phyloP scores from a whole-genome alignment of 2,113 vertebrate genomes.

The Athene noctua region DNA sequence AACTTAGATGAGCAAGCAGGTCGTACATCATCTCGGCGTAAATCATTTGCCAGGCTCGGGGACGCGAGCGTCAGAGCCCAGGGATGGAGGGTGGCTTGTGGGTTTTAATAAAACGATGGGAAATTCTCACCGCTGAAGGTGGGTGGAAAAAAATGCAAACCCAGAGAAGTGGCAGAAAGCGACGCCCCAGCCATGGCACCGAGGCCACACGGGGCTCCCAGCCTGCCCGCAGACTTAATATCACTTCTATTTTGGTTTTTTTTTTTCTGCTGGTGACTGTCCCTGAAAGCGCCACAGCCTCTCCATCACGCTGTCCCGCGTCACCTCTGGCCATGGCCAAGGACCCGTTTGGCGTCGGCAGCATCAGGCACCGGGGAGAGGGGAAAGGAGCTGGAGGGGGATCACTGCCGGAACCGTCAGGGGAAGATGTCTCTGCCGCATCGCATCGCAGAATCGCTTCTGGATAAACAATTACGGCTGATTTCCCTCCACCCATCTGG shows the following conservation, averaged over 20 bases:
- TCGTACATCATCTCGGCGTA: constrained; percentile 8
- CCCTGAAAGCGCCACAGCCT: neutral
- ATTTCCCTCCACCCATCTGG: constrained; percentile 77
- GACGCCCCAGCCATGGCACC: neutral
- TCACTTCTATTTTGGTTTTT: neutral
- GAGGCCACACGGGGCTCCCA: neutral
- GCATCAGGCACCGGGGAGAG: neutral
- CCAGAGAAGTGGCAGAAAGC: neutral
- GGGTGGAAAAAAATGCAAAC: neutral
- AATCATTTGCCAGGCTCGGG: neutral
- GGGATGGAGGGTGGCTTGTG: neutral
- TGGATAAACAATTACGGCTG: constrained; percentile 70
- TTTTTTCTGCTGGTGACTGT: neutral
- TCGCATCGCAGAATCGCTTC: neutral
- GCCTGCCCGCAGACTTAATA: neutral
- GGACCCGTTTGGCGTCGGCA: rapidly evolving
- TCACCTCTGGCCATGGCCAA: neutral
- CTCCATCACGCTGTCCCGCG: neutral
- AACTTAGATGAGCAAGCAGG: constrained; percentile 38
- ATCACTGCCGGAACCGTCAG: rapidly evolving
- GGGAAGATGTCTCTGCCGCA: neutral
- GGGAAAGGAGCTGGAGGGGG: neutral
- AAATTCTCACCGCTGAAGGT: neutral
- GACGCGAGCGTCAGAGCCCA: neutral
- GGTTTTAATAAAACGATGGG: neutral